Evolutionary conservation across 2,797 vertebrate species (phyloP).

Genomic region (Strix occidentalis): DNA sequence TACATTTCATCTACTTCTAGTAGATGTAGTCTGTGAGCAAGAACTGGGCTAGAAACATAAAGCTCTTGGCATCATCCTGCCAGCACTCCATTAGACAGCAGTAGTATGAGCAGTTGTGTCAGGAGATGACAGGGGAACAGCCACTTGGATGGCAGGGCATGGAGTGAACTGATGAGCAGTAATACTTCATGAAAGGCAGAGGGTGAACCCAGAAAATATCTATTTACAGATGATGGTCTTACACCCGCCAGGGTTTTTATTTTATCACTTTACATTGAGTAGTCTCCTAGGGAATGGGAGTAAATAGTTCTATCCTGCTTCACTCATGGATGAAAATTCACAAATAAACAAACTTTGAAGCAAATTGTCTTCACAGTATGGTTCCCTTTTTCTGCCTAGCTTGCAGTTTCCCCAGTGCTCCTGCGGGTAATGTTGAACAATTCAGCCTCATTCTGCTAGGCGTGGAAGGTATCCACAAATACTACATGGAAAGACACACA

Average conservation of each 20-base stretch:
- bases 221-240: accelerated
- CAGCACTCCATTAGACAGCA: not conserved
- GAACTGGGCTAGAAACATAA: not conserved
- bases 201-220: not conserved
- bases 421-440: not conserved
- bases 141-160: accelerated
- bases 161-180: not conserved
- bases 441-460: not conserved
- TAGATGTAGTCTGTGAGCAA: not conserved
- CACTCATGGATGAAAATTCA: not conserved
- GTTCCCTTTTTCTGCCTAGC: not conserved
- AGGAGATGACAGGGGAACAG: not conserved
- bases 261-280: not conserved
- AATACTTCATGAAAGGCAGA: not conserved
- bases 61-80: not conserved
- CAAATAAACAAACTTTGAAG: not conserved
- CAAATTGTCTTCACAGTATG: not conserved
- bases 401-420: not conserved
- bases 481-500: not conserved
- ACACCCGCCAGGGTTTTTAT: not conserved
- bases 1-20: not conserved
- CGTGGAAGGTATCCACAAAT: not conserved
- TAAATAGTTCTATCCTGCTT: not conserved
- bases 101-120: not conserved
- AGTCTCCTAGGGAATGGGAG: not conserved